Evolutionary conservation across 2,113 vertebrate species (phyloP), one percentile per base, ranked within the genome.

Genomic region (Colinus virginianus): DNA sequence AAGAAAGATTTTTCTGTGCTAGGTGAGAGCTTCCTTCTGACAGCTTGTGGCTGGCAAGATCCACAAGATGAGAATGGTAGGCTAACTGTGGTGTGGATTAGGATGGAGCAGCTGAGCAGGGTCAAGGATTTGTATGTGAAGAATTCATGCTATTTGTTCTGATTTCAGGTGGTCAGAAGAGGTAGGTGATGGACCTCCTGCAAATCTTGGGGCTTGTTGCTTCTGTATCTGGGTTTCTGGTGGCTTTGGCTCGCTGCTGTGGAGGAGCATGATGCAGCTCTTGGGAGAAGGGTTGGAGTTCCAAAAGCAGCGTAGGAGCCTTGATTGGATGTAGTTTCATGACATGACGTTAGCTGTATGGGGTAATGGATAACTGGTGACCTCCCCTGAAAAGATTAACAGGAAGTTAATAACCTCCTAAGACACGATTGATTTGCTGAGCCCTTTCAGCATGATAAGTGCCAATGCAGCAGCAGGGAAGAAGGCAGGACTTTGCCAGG

Each of bases 111-210:
- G 25, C 48, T 1, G 2, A 83, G 36, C 56, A 62, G 36, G 20
- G 48, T 51, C 5, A 40, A 74, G 38, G 51, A 76, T 86, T 81
- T 88, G 9, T 48, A 25, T 45, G 49, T 55, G 36, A 84, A 58
- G 56, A 90, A 71, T 63, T 7, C 9, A 4, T 55, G 17, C 18
- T 70, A 34, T 84, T 86, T 71, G 22, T 74, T 92, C 49, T 3
- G 3, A 49, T 91, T 83, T n/a, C 28, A 78, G n/a, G 34, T 78
- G 56, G 7, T 53, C 67, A n/a, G 75, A 85, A 70, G 59, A 93
- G 46, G 23, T 28, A 5, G 71, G 61, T 80, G 81, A 55, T 68
- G 78, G 89, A 67, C 14, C 25, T 84, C 30, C 19, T 36, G 48
- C 38, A 78, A 32, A 43, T 66, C 30, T 82, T 82, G 48, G n/a